These are phyloP conservation scores for Rutpela maculata DNA, from an alignment of 2,888 invertebrate species.

Conservation along the genomic window DNA sequence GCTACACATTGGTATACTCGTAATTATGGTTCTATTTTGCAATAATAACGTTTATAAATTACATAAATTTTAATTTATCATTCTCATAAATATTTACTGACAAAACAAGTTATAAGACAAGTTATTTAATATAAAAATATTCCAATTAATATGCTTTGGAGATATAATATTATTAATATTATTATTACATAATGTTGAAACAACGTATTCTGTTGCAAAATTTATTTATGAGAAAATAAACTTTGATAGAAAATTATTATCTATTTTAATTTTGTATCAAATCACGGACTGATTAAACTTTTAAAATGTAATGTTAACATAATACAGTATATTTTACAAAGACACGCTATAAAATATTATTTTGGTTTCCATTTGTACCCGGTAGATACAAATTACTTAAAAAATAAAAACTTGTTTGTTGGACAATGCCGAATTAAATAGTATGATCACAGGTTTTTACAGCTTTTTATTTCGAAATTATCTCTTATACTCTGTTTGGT, in stretches of 20 bases:
- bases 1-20: not conserved
- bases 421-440: too few relatives aligned
- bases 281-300: not conserved
- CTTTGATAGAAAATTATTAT: constrained; percentile 28
- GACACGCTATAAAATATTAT: too few relatives aligned
- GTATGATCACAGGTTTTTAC: too few relatives aligned
- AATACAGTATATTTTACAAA: too few relatives aligned
- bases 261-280: not conserved
- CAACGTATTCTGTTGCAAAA: not conserved
- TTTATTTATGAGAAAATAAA: constrained; percentile 15
- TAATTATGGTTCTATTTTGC: not conserved
- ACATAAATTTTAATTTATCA: constrained; percentile 2
- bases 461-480: too few relatives aligned
- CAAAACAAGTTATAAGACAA: constrained; percentile 1
- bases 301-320: too few relatives aligned
- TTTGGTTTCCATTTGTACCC: too few relatives aligned
- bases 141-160: not conserved
- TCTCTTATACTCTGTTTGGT: too few relatives aligned
- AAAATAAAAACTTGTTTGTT: too few relatives aligned
- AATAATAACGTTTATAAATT: constrained; percentile 3
- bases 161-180: not conserved
- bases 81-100: constrained; percentile 7
- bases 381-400: too few relatives aligned
- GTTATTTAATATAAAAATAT: constrained; percentile 2
- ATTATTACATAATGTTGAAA: too few relatives aligned